Conservation (phyloP, 2,113 vertebrate genomes). For the Tychaedon coryphoeus region DNA sequence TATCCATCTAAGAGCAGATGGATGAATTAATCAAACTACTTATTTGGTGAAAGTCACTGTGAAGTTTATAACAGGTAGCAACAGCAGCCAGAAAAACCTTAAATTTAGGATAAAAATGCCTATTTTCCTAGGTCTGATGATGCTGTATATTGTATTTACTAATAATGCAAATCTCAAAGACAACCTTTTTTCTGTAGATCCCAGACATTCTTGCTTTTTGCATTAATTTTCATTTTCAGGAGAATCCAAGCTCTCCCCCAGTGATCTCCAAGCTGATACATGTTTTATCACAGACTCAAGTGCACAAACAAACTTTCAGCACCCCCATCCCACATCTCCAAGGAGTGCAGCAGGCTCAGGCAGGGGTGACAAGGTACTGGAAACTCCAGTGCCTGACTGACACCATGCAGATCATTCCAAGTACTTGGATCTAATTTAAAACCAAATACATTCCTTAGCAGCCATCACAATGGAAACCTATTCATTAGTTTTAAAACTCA, state of each 20-base stretch:
- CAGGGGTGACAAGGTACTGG: background rate
- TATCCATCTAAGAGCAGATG: background rate
- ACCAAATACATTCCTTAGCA: background rate
- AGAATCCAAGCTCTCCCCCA: background rate
- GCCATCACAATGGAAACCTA: background rate
- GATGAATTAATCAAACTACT: background rate
- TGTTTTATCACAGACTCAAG: background rate
- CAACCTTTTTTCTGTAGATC: background rate
- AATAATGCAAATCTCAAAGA: background rate
- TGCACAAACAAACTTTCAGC: background rate
- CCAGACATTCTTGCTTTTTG: background rate
- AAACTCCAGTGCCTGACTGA: background rate
- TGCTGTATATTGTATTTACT: background rate
- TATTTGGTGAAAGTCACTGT: background rate
- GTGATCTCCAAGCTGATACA: background rate
- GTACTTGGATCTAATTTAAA: background rate
- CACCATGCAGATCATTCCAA: background rate
- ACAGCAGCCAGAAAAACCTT: background rate
- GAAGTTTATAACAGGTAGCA: background rate
- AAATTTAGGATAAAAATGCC: background rate
- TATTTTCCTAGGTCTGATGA: background rate
- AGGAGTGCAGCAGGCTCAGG: background rate
- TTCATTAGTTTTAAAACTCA: background rate
- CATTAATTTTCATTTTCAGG: background rate
- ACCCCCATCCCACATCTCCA: background rate